Conservation (phyloP, 53 echinoderm and acorn worm species). For the Echinarachnius parma region DNA sequence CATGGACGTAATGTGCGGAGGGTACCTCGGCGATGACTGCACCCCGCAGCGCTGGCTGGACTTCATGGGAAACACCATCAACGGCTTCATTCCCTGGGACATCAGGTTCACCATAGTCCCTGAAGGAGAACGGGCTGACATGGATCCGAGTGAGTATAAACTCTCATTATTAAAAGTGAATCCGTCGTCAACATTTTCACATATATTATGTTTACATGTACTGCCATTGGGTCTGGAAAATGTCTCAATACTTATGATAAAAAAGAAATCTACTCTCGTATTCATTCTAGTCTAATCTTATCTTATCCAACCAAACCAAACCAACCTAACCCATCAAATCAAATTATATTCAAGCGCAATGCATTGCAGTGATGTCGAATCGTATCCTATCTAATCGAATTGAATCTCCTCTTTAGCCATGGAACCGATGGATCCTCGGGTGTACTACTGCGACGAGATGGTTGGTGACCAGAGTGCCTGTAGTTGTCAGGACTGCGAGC, state of each 20-base stretch:
- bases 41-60: conserved; percentile 69
- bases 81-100: conserved; percentile 53
- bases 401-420: conserved; percentile 33
- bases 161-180: too few species aligned
- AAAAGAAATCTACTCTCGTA: too few species aligned
- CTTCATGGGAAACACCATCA: conserved; percentile 59
- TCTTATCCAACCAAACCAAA: not conserved
- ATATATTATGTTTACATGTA: too few species aligned
- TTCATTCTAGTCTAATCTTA: not conserved
- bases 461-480: conserved; percentile 51
- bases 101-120: conserved; percentile 41
- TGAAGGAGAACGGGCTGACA: conserved; percentile 14
- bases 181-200: too few species aligned
- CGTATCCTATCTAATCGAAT: not conserved
- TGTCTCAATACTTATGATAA: too few species aligned
- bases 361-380: not conserved
- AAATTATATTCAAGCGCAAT: not conserved
- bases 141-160: not conserved
- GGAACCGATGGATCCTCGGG: conserved; percentile 35
- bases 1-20: conserved; percentile 74
- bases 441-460: conserved; percentile 55
- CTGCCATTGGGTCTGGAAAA: too few species aligned
- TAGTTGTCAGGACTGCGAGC: conserved; percentile 87
- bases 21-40: conserved; percentile 68
- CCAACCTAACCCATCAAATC: not conserved